A percentile compares a stretch with the other conserved stretches of the same genome.
phyloP scores from a whole-genome alignment of 2,888 invertebrate species.

The Silvanus unidentatus region DNA sequence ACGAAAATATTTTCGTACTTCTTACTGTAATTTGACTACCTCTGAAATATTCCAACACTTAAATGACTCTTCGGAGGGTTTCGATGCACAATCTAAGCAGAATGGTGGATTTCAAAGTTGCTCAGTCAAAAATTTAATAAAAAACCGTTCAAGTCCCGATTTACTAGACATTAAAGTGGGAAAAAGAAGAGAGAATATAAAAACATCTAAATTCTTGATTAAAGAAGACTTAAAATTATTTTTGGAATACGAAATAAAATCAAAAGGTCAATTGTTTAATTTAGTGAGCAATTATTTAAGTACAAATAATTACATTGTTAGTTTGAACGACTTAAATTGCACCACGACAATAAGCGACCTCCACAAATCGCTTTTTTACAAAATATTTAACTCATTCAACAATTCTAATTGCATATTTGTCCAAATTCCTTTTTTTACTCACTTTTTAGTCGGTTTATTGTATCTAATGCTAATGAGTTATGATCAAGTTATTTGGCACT shows the following conservation, averaged over 20 bases:
- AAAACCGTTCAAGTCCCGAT: not conserved
- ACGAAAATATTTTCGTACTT: not conserved
- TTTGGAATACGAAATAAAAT: constrained; percentile 1
- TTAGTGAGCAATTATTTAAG: constrained; percentile 5
- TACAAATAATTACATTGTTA: constrained; percentile 22
- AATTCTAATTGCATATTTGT: constrained; percentile 31
- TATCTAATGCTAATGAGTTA: constrained; percentile 31
- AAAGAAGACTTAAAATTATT: constrained; percentile 19
- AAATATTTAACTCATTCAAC: constrained; percentile 17
- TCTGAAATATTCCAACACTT: no score
- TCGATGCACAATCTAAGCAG: no score
- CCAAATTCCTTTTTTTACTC: constrained; percentile 36
- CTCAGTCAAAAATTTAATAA: not conserved
- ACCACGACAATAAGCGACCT: no score
- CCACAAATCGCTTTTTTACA: constrained; percentile 29
- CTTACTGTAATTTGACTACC: no score
- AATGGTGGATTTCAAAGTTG: not conserved
- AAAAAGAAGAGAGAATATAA: constrained; percentile 49
- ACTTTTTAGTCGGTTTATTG: constrained; percentile 38
- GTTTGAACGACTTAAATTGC: constrained; percentile 25
- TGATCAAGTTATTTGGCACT: constrained; percentile 26
- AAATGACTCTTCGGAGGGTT: no score
- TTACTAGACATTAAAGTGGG: constrained; percentile 38
- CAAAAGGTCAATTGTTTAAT: constrained; percentile 4
- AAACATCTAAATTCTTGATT: constrained; percentile 56